Base-by-base conservation (phyloP, 2,113 vertebrate species). In the Chroicocephalus ridibundus region DNA sequence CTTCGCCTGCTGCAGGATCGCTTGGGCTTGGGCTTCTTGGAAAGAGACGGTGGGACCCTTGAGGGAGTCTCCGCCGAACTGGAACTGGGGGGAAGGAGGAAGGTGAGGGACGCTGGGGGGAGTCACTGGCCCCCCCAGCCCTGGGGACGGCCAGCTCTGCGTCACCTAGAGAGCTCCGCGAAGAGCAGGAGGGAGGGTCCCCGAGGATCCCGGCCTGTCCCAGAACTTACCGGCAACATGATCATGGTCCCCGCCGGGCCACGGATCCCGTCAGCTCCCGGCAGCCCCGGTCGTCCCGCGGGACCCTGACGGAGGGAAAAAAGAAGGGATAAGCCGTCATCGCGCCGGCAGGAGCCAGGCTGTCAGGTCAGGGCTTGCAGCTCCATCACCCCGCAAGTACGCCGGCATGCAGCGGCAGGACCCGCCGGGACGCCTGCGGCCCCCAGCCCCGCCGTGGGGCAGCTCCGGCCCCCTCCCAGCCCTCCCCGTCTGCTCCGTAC, bases 21-120 rank as follows among this genome's bases (percentile, higher is more conserved):
- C 99, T 72, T 99, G 99, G 2, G 99, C 99, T 94, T 99, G 99
- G 1, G 98, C 99, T 95, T 99, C 98, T 93, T 99, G 99, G 74
- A 99, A 98, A 14, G 99, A 99, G 62, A 99, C 96, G 34, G 97
- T 96, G 12, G 99, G 99, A 27, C 98, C 99, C 69, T 99, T 99
- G 95, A 98, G 97, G 76, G 98, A 98, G 94, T 99, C 96, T 16
- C 98, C 97, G 12, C 98, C 97, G 49, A 97, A 98, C 93, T 98
- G 99, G 97, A 99, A 99, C 99, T 99, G 93, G 77, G 79, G 61
- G 46, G 22, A 74, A 22, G 58, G 42, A 52, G 18, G 3, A 6
- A 27, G 22, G 38, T 58, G 80, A 52, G 55, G 88, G 82, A 88
- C 24, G 11, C 36, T 38, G 42, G 17, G 11, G 13, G 40, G 19